Conservation (phyloP, 2,888 invertebrate genomes). For the Axea sp. region DNA sequence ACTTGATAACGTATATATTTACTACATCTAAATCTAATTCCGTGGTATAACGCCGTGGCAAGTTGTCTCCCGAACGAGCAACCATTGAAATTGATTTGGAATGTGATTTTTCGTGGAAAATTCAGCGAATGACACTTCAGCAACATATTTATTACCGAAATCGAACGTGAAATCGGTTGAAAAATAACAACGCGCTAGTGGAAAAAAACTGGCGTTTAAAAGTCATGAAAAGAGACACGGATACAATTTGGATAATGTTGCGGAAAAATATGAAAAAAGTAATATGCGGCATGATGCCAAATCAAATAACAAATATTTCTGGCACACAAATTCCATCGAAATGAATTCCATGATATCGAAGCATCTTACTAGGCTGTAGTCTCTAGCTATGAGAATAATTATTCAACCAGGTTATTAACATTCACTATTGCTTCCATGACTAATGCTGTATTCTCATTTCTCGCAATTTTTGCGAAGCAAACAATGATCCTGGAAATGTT, state of each 20-base stretch:
- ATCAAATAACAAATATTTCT: conserved; percentile 57
- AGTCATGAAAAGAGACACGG: conserved; percentile 47
- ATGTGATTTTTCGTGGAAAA: conserved; percentile 58
- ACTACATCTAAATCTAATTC: conserved; percentile 66
- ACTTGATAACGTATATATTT: conserved; percentile 63
- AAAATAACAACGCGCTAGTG: conserved; percentile 41
- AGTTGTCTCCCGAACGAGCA: conserved; percentile 62
- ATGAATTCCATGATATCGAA: conserved; percentile 47
- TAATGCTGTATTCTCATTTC: conserved; percentile 14
- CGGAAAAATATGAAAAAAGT: conserved; percentile 45
- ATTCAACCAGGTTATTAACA: conserved; percentile 39
- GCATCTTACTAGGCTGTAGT: conserved; percentile 21
- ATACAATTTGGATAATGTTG: conserved; percentile 58
- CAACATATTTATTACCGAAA: conserved; percentile 48
- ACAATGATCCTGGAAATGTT: conserved; percentile 20
- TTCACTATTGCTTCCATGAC: conserved; percentile 33
- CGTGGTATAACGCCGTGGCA: conserved; percentile 50
- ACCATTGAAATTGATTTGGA: conserved; percentile 58
- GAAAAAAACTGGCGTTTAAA: conserved; percentile 45
- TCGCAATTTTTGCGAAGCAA: conserved; percentile 8
- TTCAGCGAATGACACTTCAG: conserved; percentile 25
- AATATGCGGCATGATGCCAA: conserved; percentile 41
- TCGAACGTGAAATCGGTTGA: conserved; percentile 52
- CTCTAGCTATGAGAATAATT: conserved; percentile 18
- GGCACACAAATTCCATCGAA: conserved; percentile 44